Base-by-base conservation (phyloP, 2,113 vertebrate genomes). In the Oryzias curvinotus region DNA sequence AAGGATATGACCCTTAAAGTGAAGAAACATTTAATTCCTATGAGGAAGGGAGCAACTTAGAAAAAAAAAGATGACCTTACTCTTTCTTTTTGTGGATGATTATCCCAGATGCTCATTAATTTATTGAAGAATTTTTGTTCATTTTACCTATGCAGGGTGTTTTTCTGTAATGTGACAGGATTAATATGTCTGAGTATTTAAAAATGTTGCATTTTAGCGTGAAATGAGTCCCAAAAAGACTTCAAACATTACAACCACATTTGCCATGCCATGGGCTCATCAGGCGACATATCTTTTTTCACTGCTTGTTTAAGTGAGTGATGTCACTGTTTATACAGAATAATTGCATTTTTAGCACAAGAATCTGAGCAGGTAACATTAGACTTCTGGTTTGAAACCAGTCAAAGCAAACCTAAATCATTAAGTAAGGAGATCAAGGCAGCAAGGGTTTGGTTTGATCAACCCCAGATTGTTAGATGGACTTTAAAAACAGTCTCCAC, bases 401-500 rank as follows among this genome's bases (percentile, higher is more conserved):
- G 61, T 12, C 57, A 55, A 55, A 17, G 18, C 5, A 18, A 44
- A 51, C n/a, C 21, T 23, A 17, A 25, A 13, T 17, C 25, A 23
- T 17, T 18, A 47, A 48, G 41, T 44, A 18, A 62, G 45, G 44
- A 49, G 44, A 58, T 58, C 50, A 54, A 12, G 48, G 7, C 26
- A 28, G 19, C 21, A 23, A 23, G 21, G 17, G n/a, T 56, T 61
- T 55, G 51, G 19, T 44, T 50, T 53, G 23, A 26, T n/a, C 18
- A 50, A 71, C 55, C 23, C 62, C 42, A 65, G 45, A 65, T 47
- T 36, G 28, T 26, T 53, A 45, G 51, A 56, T 23, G 46, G 46
- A 65, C 50, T 23, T 18, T 73, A 1, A 57, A 58, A 53, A 59
- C 55, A 28, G 46, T 65, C 65, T 64, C 41, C 16, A 25, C 65